phyloP scores from a whole-genome alignment of 1,140 invertebrate species.

The Diuraphis noxia region DNA sequence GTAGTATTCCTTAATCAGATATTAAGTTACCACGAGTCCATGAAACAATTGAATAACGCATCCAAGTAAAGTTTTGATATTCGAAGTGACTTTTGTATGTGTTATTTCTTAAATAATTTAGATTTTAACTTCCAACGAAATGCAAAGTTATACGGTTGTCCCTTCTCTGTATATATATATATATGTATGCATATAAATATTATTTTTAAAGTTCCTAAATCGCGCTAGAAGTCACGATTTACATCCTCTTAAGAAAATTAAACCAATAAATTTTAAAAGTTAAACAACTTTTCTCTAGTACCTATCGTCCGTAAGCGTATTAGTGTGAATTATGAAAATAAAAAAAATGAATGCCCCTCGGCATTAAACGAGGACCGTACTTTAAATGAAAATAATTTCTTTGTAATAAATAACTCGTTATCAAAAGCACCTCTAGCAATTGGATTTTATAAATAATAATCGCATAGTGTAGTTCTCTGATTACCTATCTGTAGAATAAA shows the following conservation, averaged over 20 bases:
- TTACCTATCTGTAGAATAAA: not conserved
- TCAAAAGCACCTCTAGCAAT: not conserved
- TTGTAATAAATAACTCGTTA: not conserved
- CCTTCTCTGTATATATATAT: not conserved
- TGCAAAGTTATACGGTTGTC: not conserved
- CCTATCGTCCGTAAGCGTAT: not conserved
- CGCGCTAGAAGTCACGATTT: constrained; percentile 12
- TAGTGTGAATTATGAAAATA: constrained; percentile 33
- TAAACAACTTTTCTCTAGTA: constrained; percentile 30
- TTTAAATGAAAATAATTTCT: not conserved
- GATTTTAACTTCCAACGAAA: constrained; percentile 21
- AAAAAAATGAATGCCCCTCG: not conserved
- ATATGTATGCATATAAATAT: not conserved
- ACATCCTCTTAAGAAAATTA: constrained; percentile 46
- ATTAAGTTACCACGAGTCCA: not conserved
- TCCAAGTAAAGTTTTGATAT: not conserved
- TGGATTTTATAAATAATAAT: not conserved
- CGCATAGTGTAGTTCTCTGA: not conserved
- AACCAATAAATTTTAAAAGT: constrained; percentile 49
- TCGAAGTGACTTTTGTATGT: not conserved
- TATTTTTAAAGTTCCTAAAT: constrained; percentile 23
- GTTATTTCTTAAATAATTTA: constrained; percentile 33
- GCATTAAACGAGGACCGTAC: not conserved
- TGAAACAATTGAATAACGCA: not conserved
- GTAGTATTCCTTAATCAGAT: not conserved